These are phyloP conservation scores for Nowickia ferox DNA, from an alignment of 2,888 invertebrate species.

Conservation along the genomic window DNA sequence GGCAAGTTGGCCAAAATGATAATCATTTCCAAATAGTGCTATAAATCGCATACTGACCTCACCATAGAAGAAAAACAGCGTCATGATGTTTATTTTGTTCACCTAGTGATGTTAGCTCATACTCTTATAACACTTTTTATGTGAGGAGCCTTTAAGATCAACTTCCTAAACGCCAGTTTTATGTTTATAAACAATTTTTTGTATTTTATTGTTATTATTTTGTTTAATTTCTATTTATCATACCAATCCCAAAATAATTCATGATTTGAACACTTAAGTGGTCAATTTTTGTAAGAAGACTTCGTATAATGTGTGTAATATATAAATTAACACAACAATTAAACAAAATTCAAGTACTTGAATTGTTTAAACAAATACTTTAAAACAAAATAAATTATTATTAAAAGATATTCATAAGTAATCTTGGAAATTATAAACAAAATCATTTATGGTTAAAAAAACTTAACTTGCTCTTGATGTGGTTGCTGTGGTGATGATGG, in stretches of 20 bases:
- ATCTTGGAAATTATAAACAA: conserved; percentile 10
- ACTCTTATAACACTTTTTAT: background rate
- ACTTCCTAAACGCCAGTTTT: conserved; percentile 2
- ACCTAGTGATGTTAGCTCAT: background rate
- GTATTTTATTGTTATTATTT: background rate
- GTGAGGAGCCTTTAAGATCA: background rate
- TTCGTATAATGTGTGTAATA: conserved; percentile 44
- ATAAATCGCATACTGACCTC: too few species aligned
- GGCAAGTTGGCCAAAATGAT: too few species aligned
- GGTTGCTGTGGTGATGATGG: background rate
- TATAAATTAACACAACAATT: conserved; percentile 64
- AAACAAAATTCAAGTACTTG: conserved; percentile 10
- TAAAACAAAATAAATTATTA: conserved; percentile 11
- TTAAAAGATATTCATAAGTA: background rate
- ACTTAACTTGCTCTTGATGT: conserved; percentile 25
- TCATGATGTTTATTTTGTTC: too few species aligned
- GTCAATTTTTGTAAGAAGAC: background rate
- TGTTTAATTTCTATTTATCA: conserved; percentile 33
- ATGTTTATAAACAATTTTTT: conserved; percentile 43
- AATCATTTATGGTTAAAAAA: background rate
- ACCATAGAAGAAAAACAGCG: too few species aligned
- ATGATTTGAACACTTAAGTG: conserved; percentile 22
- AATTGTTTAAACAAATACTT: background rate
- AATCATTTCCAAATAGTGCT: too few species aligned
- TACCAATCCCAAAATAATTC: background rate